Conservation (phyloP, 1,140 invertebrate species). For the Drosophila punjabiensis region DNA sequence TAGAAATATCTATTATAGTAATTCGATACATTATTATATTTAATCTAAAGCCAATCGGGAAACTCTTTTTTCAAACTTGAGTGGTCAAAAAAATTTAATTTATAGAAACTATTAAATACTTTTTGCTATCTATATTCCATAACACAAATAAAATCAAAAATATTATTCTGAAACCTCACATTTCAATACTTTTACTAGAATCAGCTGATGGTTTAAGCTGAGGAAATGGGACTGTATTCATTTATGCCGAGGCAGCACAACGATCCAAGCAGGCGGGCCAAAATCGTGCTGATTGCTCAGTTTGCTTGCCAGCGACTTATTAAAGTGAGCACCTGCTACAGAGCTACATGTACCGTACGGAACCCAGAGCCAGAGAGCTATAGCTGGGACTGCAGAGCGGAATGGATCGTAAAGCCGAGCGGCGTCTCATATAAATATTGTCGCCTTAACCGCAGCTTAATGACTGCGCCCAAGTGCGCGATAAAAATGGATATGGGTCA, state of each 20-base stretch:
- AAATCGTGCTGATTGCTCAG: conserved; percentile 59
- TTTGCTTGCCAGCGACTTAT: conserved; percentile 42
- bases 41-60: no score
- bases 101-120: no score
- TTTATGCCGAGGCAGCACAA: conserved; percentile 33
- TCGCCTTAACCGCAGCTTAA: conserved; percentile 55
- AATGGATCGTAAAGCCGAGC: conserved; percentile 41
- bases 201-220: conserved; percentile 7
- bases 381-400: conserved; percentile 1
- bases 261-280: conserved; percentile 26
- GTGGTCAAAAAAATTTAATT: no score
- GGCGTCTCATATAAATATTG: conserved; percentile 47
- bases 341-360: background rate
- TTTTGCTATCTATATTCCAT: no score
- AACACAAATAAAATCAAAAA: background rate
- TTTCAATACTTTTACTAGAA: background rate
- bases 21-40: no score
- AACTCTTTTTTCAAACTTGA: no score
- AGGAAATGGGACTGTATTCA: conserved; percentile 5
- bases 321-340: conserved; percentile 42
- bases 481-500: conserved; percentile 58
- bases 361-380: conserved; percentile 11
- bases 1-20: no score
- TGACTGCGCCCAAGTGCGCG: conserved; percentile 44
- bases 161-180: background rate